Base-by-base conservation (phyloP, 2,797 vertebrate species). In the Danionella dracula region DNA sequence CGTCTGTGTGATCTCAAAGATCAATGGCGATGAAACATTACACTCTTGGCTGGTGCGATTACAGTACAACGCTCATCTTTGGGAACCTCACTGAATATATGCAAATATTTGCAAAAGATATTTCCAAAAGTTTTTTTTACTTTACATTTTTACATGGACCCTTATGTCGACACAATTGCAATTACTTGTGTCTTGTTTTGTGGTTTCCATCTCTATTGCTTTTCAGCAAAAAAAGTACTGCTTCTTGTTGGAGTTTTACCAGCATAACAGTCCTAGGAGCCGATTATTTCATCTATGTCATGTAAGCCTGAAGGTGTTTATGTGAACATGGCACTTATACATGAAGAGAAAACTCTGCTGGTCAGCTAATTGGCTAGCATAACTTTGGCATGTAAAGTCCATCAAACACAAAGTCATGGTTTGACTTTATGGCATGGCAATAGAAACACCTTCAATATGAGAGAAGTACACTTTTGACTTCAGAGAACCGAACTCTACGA, bases 1-100 rank as follows among this genome's bases (percentile, higher is more conserved):
- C 29, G 19, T 68, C 37, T 65, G 44, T 48, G 63, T 38, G 48
- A 67, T 62, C 64, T 66, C 57, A 42, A 64, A 64, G 56, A 68
- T 58, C 55, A 40, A 19, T 62, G 50, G 20, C 35, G 5, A 56
- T 55, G 15, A 59, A 66, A 54, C 56, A 67, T 49, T 45, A 58
- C 58, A 34, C 45, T 53, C 15, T 37, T 53, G n/a, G 41, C 45
- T 70, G 59, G 67, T 74, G 49, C 59, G 72, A 66, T 16, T 29
- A 56, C 70, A 41, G 20, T 29, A 56, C 70, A 41, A 38, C 74
- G 74, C 59, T 41, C 16, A 66, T 77, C 73, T 74, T 79, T 77
- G 74, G 73, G 76, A 75, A 64, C 73, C 66, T 61, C 37, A 64
- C 55, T 66, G 4, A 57, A 48, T 50, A 53, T 51, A 63, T 57